Percentiles rank a stretch among this genome's conserved stretches.
Evolutionary conservation across 2,797 vertebrate species (phyloP).

Genomic region (Siniperca scherzeri): DNA sequence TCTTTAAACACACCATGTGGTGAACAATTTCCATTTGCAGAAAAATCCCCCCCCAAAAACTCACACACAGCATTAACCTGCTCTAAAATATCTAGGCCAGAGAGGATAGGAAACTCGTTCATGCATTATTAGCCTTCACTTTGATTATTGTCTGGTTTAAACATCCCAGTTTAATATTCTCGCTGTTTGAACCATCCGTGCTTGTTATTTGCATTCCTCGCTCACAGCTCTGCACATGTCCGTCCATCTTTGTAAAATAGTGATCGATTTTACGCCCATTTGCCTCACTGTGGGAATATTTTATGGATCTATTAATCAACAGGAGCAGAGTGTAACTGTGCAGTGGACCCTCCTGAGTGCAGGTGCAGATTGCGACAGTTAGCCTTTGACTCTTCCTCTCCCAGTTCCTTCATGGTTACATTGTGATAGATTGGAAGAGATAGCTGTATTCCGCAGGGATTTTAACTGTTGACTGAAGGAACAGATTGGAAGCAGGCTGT

Average conservation of each 20-base stretch:
- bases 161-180: conserved; percentile 34
- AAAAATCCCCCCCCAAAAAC: conserved; percentile 23
- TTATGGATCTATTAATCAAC: conserved; percentile 61
- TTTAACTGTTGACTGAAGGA: conserved; percentile 73
- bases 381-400: conserved; percentile 70
- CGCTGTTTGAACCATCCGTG: conserved; percentile 10
- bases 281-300: conserved; percentile 50
- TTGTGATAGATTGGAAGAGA: conserved; percentile 67
- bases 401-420: conserved; percentile 38
- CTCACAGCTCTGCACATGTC: conserved; percentile 8
- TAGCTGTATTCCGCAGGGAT: conserved; percentile 60
- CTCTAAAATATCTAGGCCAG: conserved; percentile 8
- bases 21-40: conserved; percentile 48
- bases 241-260: conserved; percentile 48
- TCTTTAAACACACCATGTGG: conserved; percentile 51
- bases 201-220: conserved; percentile 26
- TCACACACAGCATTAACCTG: conserved; percentile 24
- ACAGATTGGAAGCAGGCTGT: conserved; percentile 74
- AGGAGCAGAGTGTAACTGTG: conserved; percentile 34
- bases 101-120: conserved; percentile 55
- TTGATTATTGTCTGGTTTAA: conserved; percentile 38
- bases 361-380: conserved; percentile 69
- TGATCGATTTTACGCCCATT: conserved; percentile 46
- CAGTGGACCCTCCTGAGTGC: conserved; percentile 41
- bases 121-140: conserved; percentile 59